Percentiles rank a stretch among this genome's conserved stretches.
Conservation (phyloP, 2,113 vertebrate species). For the Pelodiscus sinensis region DNA sequence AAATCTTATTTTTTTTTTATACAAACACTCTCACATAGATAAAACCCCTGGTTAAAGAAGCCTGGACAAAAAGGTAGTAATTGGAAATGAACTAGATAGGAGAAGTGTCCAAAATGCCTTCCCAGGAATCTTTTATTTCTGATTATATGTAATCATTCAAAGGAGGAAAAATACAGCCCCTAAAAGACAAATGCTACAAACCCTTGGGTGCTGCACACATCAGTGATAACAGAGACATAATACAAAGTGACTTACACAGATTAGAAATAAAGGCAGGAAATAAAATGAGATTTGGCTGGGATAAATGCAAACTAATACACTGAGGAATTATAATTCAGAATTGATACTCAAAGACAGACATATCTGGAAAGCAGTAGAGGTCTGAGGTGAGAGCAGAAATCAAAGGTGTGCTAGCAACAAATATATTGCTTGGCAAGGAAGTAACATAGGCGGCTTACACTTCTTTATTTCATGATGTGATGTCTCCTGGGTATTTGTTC, state of each 20-base stretch:
- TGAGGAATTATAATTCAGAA: not conserved
- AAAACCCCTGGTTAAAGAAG: not conserved
- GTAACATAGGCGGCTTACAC: not conserved
- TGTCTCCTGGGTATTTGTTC: not conserved
- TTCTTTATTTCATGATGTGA: too few species aligned
- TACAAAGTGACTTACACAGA: not conserved
- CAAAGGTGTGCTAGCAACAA: not conserved
- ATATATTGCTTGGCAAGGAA: not conserved
- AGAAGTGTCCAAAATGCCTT: not conserved
- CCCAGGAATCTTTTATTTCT: not conserved
- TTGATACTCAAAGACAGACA: not conserved
- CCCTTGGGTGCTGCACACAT: not conserved
- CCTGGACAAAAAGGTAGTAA: not conserved
- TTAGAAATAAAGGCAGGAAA: not conserved
- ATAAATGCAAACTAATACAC: not conserved
- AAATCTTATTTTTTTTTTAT: slow-evolving; percentile 13
- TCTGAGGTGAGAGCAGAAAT: not conserved
- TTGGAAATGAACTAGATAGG: not conserved
- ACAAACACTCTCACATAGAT: not conserved
- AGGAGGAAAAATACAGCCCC: not conserved
- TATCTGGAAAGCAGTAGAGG: not conserved
- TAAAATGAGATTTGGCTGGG: not conserved
- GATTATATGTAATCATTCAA: not conserved
- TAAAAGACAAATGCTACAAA: not conserved
- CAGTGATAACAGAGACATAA: not conserved